phyloP scores from a whole-genome alignment of 2,797 vertebrate species.

The Hydrocynus forskahlii region DNA sequence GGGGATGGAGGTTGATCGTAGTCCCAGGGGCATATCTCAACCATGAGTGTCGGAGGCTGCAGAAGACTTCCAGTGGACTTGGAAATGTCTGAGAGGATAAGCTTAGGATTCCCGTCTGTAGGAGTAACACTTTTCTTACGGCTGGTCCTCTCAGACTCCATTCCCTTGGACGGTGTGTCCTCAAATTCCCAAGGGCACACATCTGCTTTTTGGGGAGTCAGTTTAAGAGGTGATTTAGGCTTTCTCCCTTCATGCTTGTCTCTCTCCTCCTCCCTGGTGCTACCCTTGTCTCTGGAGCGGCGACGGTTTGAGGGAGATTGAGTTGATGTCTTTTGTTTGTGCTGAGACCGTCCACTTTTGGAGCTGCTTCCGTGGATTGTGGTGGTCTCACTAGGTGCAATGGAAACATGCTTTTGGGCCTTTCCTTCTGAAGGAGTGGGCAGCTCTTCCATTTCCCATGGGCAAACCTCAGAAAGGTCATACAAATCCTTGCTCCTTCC shows the following conservation, averaged over 20 bases:
- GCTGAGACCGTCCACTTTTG: slow-evolving; percentile 78
- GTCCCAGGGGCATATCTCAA: slow-evolving; percentile 96
- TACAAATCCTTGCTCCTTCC: slow-evolving; percentile 83
- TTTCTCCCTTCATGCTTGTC: slow-evolving; percentile 64
- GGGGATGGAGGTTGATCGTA: slow-evolving; percentile 80
- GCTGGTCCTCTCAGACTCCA: slow-evolving; percentile 79
- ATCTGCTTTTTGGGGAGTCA: slow-evolving; percentile 66
- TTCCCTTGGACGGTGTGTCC: slow-evolving; percentile 75
- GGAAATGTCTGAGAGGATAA: slow-evolving; percentile 79
- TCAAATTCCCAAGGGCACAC: slow-evolving; percentile 76
- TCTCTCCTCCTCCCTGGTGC: slow-evolving; percentile 64
- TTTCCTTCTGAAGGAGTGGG: slow-evolving; percentile 85
- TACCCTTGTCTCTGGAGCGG: slow-evolving; percentile 74
- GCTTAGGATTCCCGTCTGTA: slow-evolving; percentile 78
- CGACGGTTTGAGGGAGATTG: slow-evolving; percentile 76
- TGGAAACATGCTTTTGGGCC: slow-evolving; percentile 95
- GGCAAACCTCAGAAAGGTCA: slow-evolving; percentile 92
- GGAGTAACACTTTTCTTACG: slow-evolving; percentile 83
- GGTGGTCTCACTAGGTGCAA: slow-evolving; percentile 86
- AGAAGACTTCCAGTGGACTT: slow-evolving; percentile 87
- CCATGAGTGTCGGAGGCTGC: slow-evolving; percentile 84
- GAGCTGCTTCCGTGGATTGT: slow-evolving; percentile 72
- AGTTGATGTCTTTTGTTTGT: slow-evolving; percentile 73
- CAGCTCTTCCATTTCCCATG: slow-evolving; percentile 93
- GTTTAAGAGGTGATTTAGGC: slow-evolving; percentile 55